Evolutionary conservation across 2,113 vertebrate genomes (phyloP), one percentile per base, ranked within the genome.

Genomic region (Mesocricetus auratus): DNA sequence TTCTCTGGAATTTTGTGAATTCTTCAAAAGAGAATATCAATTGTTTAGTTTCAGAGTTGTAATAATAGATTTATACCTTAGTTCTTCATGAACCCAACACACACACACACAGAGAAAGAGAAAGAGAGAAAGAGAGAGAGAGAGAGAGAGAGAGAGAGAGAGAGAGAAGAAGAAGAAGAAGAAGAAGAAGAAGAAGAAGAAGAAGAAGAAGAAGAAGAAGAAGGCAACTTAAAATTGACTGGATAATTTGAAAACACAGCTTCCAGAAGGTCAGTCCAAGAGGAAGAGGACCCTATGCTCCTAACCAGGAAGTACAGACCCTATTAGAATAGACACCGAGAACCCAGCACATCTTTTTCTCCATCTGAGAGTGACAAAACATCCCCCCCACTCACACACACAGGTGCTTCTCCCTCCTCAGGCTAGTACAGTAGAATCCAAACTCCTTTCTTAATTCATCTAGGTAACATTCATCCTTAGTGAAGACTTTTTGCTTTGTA

Each of bases 361-460:
- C 10, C 36, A 10, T 0, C 16, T 26, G 29, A 24, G 5, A 24
- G 53, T 53, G n/a, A 21, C 7, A 62, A 15, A 53, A 13, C 19
- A 33, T 5, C 60, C 71, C 8, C 8, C 36, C 15, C 1, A 3
- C 24, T n/a, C 33, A 53, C 9, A 56, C 53, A 56, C 53, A 56
- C 11, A 1, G 4, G 17, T 53, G 33, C 4, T 0, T 0, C 47
- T 69, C 16, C 56, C 24, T 36, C 3, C 26, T 58, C 4, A 13
- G 22, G 11, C 19, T 86, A n/a, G 26, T 56, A 39, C 3, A 22
- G 0, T 8, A 17, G 39, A 81, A 19, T 9, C 31, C 33, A 47
- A 6, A 1, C 22, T 86, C 39, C 1, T 26, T 10, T 31, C 62
- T 79, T 45, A 74, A 73, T 31, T 12, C 29, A 31, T 16, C 16